A percentile compares a stretch with the other conserved stretches of the same genome.
phyloP scores from a whole-genome alignment of 1,140 invertebrate genomes.

The Lucilia sericata region DNA sequence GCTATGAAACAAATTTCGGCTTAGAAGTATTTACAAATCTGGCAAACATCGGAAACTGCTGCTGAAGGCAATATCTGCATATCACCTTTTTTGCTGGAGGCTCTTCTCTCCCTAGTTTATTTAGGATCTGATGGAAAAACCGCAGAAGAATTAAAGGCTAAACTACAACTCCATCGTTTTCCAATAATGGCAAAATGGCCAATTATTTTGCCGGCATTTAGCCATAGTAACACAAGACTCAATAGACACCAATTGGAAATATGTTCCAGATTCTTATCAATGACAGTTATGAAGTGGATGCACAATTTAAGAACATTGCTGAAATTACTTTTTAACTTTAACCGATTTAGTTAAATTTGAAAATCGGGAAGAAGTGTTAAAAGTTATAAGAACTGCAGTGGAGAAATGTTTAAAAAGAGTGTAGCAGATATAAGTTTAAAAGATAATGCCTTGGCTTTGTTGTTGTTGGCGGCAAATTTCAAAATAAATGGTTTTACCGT shows the following conservation, averaged over 20 bases:
- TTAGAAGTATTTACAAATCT: conserved; percentile 23
- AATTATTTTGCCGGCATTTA: conserved; percentile 58
- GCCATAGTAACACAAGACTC: conserved; percentile 49
- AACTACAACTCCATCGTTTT: conserved; percentile 58
- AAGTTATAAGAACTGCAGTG: conserved; percentile 22
- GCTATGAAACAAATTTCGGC: conserved; percentile 30
- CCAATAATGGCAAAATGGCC: conserved; percentile 65
- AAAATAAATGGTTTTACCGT: conserved; percentile 66
- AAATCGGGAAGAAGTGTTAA: background rate
- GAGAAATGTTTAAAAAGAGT: background rate
- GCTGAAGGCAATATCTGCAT: conserved; percentile 57
- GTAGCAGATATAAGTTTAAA: conserved; percentile 9
- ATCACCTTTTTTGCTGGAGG: conserved; percentile 60
- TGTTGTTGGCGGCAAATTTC: conserved; percentile 55
- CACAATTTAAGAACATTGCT: conserved; percentile 63
- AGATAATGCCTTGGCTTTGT: conserved; percentile 47
- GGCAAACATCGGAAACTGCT: background rate
- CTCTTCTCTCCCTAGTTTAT: conserved; percentile 56
- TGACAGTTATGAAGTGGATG: conserved; percentile 46
- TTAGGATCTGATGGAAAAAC: conserved; percentile 62
- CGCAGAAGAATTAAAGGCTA: conserved; percentile 57
- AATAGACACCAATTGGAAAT: conserved; percentile 55
- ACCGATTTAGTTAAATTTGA: conserved; percentile 49
- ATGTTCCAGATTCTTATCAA: conserved; percentile 55
- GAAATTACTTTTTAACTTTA: conserved; percentile 62